Evolutionary conservation across 2,113 vertebrate genomes (phyloP), one percentile per base, ranked within the genome.

Genomic region (Sinocyclocheilus maitianheensis): DNA sequence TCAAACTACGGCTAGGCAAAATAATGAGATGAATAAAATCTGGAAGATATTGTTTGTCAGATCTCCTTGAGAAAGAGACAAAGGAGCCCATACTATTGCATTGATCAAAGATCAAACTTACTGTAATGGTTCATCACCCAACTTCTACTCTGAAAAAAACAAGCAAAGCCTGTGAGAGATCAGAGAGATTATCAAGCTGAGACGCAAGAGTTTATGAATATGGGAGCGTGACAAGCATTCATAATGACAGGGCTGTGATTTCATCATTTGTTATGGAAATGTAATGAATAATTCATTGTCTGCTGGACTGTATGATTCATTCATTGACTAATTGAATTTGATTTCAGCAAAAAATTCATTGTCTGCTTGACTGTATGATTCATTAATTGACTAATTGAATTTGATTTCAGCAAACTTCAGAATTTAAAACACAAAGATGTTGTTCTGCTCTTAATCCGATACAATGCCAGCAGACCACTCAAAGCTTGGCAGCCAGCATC

Each of bases 391-490:
- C 26, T 26, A 26, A 26, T 89, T 88, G 74, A 90, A 91, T 87
- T 87, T 90, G 85, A 84, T 87, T 88, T 89, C 48, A 78, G 58
- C 76, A 91, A 90, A 90, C 83, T 81, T 87, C 65, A 30, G 43
- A 87, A 75, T 84, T 72, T 43, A 76, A 89, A 90, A 88, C 69
- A 88, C 69, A 51, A 71, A 84, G 86, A 85, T 80, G 14, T 75
- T 79, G 77, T 89, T 85, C 77, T n/a, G 53, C 63, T 86, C 79
- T 87, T 69, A 71, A 84, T 80, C 14, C 51, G 9, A 77, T 60
- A 69, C 43, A 55, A 81, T 94, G 93, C 93, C 94, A 94, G 90
- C 85, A 91, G 90, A 91, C 91, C 91, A 93, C 92, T 94, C 89
- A 90, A 74, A 72, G 48, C 55, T 91, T 94, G 93, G 92, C 92